Percentiles rank a stretch among this genome's conserved stretches.
These are phyloP conservation scores for Scomber japonicus DNA, from an alignment of 2,113 vertebrate species.

Conservation along the genomic window DNA sequence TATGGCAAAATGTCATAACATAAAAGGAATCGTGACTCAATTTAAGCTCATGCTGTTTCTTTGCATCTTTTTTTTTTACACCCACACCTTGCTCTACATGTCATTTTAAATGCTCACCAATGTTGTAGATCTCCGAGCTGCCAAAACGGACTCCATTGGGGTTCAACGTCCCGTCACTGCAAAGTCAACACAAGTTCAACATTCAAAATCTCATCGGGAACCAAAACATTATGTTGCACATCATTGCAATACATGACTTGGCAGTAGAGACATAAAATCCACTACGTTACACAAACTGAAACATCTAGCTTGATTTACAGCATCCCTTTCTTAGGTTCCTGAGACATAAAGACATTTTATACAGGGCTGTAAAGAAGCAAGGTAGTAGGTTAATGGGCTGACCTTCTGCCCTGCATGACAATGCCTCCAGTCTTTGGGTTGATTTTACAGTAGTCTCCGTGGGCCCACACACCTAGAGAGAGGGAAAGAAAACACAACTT, in stretches of 20 bases:
- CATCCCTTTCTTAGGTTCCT: no score
- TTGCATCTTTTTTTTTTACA: neutral
- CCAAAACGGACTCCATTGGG: conserved; percentile 97
- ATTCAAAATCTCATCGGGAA: neutral
- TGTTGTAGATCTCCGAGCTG: conserved; percentile 98
- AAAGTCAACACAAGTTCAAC: conserved; percentile 48
- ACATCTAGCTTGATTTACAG: neutral
- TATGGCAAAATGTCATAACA: neutral
- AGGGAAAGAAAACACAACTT: neutral
- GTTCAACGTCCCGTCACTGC: conserved; percentile 96
- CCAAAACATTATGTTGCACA: conserved; percentile 2
- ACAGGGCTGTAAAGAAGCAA: neutral
- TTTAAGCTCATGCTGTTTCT: neutral
- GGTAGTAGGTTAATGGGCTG: neutral
- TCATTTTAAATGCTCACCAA: conserved; percentile 85
- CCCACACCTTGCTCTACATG: neutral
- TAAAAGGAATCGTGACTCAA: neutral
- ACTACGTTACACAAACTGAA: neutral
- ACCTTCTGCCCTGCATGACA: conserved; percentile 97
- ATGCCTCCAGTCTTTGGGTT: conserved; percentile 95
- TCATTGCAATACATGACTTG: neutral
- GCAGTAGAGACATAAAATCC: neutral
- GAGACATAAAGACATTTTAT: neutral
- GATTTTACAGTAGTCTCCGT: conserved; percentile 97
- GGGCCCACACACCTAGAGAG: conserved; percentile 91